These are phyloP conservation scores for Cremastinae sp. DNA, from an alignment of 2,888 invertebrate species.

Conservation along the genomic window DNA sequence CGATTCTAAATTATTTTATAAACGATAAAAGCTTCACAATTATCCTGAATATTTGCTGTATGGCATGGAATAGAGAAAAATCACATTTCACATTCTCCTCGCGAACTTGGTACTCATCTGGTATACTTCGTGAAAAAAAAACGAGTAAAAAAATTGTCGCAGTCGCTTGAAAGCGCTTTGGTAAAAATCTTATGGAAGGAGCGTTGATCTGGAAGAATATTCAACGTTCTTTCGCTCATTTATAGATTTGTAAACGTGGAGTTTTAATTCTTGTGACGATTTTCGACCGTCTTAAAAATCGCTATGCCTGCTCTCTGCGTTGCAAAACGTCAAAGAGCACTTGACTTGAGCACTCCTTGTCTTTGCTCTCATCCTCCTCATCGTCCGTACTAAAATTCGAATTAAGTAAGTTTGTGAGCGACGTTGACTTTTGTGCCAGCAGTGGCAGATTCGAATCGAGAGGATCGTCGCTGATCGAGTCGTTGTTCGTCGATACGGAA, in stretches of 20 bases:
- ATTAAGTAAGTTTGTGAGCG: constrained; percentile 77
- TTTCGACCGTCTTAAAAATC: constrained; percentile 43
- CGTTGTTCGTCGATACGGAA: constrained; percentile 65
- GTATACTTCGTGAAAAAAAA: constrained; percentile 10
- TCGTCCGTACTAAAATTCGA: constrained; percentile 77
- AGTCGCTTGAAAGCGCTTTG: constrained; percentile 46
- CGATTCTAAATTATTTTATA: too few relatives aligned
- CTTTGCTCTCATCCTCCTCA: constrained; percentile 74
- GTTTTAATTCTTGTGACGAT: constrained; percentile 37
- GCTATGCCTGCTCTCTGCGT: constrained; percentile 73
- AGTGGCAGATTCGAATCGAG: constrained; percentile 75
- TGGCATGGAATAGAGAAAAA: too few relatives aligned
- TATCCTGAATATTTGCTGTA: too few relatives aligned
- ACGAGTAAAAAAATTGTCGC: constrained; percentile 18
- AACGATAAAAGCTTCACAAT: too few relatives aligned
- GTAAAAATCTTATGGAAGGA: constrained; percentile 56
- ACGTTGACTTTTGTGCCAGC: constrained; percentile 76
- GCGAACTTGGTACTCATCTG: too few relatives aligned
- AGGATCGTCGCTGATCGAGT: constrained; percentile 70
- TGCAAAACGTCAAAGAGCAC: constrained; percentile 81
- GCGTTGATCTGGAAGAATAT: constrained; percentile 55
- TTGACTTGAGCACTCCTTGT: constrained; percentile 80
- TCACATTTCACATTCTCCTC: too few relatives aligned
- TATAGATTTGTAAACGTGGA: constrained; percentile 16
- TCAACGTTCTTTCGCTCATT: constrained; percentile 35